These are phyloP conservation scores for Acronicta leporina DNA, from an alignment of 2,888 invertebrate species.

Conservation along the genomic window DNA sequence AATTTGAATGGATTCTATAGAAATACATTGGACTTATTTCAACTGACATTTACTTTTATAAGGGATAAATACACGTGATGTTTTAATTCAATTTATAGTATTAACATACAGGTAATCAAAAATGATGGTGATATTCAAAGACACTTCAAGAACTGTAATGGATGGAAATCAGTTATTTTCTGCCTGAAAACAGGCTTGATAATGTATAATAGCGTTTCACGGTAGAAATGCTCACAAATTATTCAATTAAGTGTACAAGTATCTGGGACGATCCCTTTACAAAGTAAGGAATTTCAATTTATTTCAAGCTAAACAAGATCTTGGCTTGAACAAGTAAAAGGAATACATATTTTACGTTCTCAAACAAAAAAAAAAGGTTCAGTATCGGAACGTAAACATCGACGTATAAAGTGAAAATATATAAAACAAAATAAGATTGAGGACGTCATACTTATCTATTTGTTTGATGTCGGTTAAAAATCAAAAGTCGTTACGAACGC, in stretches of 20 bases:
- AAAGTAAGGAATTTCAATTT: conserved; percentile 29
- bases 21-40: background rate
- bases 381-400: no score
- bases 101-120: no score
- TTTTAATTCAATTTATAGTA: no score
- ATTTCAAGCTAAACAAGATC: background rate
- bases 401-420: no score
- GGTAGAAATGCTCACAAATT: conserved; percentile 7
- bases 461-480: background rate
- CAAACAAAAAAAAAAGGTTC: background rate
- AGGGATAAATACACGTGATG: no score
- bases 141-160: no score
- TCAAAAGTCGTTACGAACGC: background rate
- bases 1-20: background rate
- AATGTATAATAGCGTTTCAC: background rate
- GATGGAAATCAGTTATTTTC: no score
- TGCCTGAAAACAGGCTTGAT: no score
- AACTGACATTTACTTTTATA: background rate
- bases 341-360: background rate
- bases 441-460: background rate
- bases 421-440: no score
- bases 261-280: conserved; percentile 15
- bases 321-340: no score
- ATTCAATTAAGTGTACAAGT: conserved; percentile 31
- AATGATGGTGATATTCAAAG: no score